A percentile compares a stretch with the other conserved stretches of the same genome.
Evolutionary conservation across 2,113 vertebrate species (phyloP).

Genomic region (Struthidea cinerea): DNA sequence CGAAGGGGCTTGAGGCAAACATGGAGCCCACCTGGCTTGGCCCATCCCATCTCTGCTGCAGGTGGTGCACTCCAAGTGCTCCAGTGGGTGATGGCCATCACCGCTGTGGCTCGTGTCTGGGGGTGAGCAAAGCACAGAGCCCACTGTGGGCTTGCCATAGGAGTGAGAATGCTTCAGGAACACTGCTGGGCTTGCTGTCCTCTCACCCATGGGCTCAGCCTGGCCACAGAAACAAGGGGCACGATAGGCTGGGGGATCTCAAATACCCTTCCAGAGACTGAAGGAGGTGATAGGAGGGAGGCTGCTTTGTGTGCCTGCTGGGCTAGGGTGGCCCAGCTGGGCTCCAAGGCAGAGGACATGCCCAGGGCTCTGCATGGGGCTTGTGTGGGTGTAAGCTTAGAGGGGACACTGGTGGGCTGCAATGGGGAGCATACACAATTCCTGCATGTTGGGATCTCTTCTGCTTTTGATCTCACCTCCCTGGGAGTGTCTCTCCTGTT

Average conservation of each 20-base stretch:
- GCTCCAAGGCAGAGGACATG: accelerated
- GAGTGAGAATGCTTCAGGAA: background rate
- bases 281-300: background rate
- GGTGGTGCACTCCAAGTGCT: background rate
- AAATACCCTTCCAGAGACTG: background rate
- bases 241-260: background rate
- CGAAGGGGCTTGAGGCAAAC: background rate
- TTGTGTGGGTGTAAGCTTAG: background rate
- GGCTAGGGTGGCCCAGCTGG: background rate
- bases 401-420: background rate
- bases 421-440: accelerated
- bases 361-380: background rate
- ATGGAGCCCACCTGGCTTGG: background rate
- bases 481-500: background rate
- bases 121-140: background rate
- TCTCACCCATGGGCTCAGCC: background rate
- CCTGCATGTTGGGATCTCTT: background rate
- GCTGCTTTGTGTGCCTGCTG: accelerated
- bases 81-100: background rate
- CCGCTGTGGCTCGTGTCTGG: background rate
- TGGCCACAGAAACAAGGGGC: background rate
- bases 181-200: background rate
- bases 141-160: background rate
- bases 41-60: background rate
- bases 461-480: background rate